Evolutionary conservation across 2,888 invertebrate genomes (phyloP), one percentile per base, ranked within the genome.

Genomic region (Spodoptera exigua): DNA sequence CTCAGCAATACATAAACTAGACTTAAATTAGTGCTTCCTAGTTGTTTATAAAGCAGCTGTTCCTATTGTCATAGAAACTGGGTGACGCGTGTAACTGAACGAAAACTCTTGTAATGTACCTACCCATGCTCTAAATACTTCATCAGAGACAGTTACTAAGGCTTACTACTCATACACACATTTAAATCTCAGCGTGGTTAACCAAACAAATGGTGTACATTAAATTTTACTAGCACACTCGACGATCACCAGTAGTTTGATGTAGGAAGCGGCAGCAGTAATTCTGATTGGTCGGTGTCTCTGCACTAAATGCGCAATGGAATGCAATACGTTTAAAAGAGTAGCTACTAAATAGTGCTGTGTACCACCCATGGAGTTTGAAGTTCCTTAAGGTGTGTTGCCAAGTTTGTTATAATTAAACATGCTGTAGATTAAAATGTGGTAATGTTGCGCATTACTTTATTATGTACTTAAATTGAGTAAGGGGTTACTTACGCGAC

Each of bases 321-420:
- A 65, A 68, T 64, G 69, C 48, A 47, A 63, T 63, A 57, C 41
- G 21, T 62, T 55, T 60, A 11, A 39, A 44, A 44, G 34, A 57
- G 47, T 72, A 56, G 56, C 59, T 73, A 57, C 55, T 75, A 64
- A 66, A 67, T 77, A 58, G 53, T 37, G 14, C 44, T 66, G 45
- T 56, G 58, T 74, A 70, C 81, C 80, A 76, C 80, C 80, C 73
- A 74, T 71, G 68, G 78, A 40, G 76, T 27, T 16, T 16, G n/a
- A 43, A 40, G 47, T 58, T 47, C 65, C 41, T 64, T 32, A 44
- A 67, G 69, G 78, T 67, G 63, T 55, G 54, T 58, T 61, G 53
- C 60, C 41, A 57, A 67, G 54, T 57, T 58, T 32, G 34, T 37
- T 37, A 54, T 43, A 72, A 66, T 66, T 70, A 57, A 47, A 37